Evolutionary conservation across 2,888 invertebrate species (phyloP).

Genomic region (Phoenoteleia sp.): DNA sequence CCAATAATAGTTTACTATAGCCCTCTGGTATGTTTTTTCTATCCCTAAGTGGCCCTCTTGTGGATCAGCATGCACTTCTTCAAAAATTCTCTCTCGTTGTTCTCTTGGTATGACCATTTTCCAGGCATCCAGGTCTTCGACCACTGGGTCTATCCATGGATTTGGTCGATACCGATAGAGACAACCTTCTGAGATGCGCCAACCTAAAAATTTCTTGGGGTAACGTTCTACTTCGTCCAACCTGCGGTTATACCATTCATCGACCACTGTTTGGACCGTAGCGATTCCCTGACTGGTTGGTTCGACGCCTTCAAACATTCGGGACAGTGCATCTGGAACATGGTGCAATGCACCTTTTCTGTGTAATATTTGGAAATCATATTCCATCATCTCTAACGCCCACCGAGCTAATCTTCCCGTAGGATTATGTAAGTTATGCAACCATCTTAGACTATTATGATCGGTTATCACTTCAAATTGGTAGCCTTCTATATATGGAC

Average conservation of each 20-base stretch:
- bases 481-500: too few relatives aligned
- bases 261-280: not conserved
- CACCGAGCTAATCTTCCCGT: too few relatives aligned
- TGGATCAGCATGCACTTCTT: not conserved
- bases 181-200: too few relatives aligned
- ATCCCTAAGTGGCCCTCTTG: conserved; percentile 12
- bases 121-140: conserved; percentile 65
- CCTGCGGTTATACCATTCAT: too few relatives aligned
- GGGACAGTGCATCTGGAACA: conserved; percentile 65
- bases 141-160: not conserved
- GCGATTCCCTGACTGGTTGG: not conserved
- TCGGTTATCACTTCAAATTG: too few relatives aligned
- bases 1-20: conserved; percentile 37
- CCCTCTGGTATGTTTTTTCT: conserved; percentile 20
- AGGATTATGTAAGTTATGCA: too few relatives aligned
- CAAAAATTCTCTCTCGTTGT: conserved; percentile 11
- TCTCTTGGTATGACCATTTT: conserved; percentile 60
- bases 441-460: too few relatives aligned
- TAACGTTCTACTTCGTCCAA: too few relatives aligned
- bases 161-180: too few relatives aligned
- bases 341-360: too few relatives aligned
- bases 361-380: too few relatives aligned
- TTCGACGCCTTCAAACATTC: conserved; percentile 47
- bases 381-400: too few relatives aligned
- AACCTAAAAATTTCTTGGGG: conserved; percentile 48